Evolutionary conservation across 2,888 invertebrate genomes (phyloP), one percentile per base, ranked within the genome.

Genomic region (Pandemis cinnamomeana): DNA sequence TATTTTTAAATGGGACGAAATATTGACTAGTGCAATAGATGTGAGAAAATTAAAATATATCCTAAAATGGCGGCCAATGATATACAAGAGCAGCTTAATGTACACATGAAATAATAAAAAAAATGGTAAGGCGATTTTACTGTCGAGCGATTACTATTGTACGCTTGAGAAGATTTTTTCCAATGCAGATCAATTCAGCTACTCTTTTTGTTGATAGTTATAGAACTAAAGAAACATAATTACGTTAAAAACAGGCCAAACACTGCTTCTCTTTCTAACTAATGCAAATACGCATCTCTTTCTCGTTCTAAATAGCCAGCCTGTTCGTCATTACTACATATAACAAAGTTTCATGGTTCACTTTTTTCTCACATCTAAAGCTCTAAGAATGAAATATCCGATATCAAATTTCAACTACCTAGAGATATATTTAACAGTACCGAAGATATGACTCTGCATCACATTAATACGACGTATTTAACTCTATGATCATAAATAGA

Each of bases 361-460:
- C 48, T 41, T 8, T 4, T 53, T 72, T 64, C 68, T 63, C 72
- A 58, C 68, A 55, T 63, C 63, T 63, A 63, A 15, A 36, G 46
- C 20, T 13, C 41, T 10, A 41, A 15, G 51, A 67, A 10, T 67
- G 71, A 53, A 36, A 80, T 73, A 78, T 76, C 75, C 67, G 75
- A 77, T 75, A 71, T 53, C 61, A 71, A 75, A 74, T 73, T 72
- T 73, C 68, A 75, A 62, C 48, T 69, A 67, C 66, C 72, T 77
- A 61, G 67, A 67, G 13, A 67, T 76, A 77, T 68, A 55, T 71
- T 72, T 73, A 79, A 77, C 76, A 78, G 64, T 75, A 78, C 78
- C 81, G 81, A 74, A 81, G 86, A 87, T 86, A 86, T 86, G 86
- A 86, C 81, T 84, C 78, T 58, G 78, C 80, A 85, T 85, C 85